phyloP scores from a whole-genome alignment of 2,888 invertebrate species.

The Lissonota sp. region DNA sequence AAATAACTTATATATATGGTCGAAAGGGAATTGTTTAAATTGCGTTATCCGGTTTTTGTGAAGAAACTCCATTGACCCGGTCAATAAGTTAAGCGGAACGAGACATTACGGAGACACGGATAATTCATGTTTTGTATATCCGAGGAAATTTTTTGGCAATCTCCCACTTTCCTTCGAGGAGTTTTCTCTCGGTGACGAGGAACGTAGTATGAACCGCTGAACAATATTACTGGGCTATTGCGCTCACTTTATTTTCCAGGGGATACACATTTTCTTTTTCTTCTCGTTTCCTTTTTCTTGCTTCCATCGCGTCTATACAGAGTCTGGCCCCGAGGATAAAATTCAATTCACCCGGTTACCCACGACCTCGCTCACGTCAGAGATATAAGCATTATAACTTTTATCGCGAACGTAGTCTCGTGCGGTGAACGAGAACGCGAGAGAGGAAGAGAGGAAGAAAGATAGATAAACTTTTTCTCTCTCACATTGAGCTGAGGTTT shows the following conservation, averaged over 20 bases:
- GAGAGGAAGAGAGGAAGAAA: slow-evolving; percentile 10
- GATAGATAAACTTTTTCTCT: slow-evolving; percentile 5
- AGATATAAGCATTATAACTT: slow-evolving; percentile 32
- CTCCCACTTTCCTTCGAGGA: slow-evolving; percentile 10
- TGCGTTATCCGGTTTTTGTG: slow-evolving; percentile 16
- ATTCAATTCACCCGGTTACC: slow-evolving; percentile 56
- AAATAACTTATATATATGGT: slow-evolving; percentile 31
- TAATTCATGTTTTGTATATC: slow-evolving; percentile 20
- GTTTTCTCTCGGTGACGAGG: neutral
- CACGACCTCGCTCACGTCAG: slow-evolving; percentile 42
- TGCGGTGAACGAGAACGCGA: slow-evolving; percentile 13
- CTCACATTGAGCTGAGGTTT: slow-evolving; percentile 32
- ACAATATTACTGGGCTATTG: slow-evolving; percentile 15
- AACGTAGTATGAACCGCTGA: neutral
- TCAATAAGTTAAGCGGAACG: slow-evolving; percentile 48
- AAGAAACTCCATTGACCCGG: slow-evolving; percentile 31
- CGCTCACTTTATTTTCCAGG: neutral
- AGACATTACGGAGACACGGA: slow-evolving; percentile 44
- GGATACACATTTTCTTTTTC: neutral
- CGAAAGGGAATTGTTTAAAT: slow-evolving; percentile 7
- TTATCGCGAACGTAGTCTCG: slow-evolving; percentile 47
- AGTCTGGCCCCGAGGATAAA: slow-evolving; percentile 46
- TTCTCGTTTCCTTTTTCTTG: slow-evolving; percentile 9
- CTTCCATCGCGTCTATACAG: slow-evolving; percentile 2
- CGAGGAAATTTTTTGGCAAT: slow-evolving; percentile 37